Evolutionary conservation across 2,797 vertebrate genomes (phyloP).

Genomic region (Schizothorax lantsangensis): DNA sequence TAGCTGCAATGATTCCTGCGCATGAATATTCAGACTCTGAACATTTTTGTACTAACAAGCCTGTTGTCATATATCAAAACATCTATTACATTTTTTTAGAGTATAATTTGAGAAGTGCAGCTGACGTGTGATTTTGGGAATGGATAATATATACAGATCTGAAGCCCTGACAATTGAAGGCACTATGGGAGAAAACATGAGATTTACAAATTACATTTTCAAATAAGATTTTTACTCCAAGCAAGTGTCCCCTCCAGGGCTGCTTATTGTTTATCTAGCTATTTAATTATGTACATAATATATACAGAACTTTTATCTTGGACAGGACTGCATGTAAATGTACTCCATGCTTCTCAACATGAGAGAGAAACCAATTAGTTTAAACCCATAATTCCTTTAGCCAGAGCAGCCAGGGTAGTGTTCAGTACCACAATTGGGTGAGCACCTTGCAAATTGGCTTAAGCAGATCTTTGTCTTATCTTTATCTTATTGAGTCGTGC

Average conservation of each 20-base stretch:
- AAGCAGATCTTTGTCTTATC: slow-evolving; percentile 44
- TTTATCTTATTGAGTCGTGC: slow-evolving; percentile 40
- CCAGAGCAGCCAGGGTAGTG: not conserved
- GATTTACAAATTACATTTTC: not conserved
- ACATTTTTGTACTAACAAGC: not conserved
- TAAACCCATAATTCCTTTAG: slow-evolving; percentile 31
- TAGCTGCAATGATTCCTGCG: not conserved
- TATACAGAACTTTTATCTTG: not conserved
- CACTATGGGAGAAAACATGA: not conserved
- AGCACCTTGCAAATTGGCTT: slow-evolving; percentile 35
- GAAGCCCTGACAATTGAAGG: not conserved
- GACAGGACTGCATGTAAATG: not conserved
- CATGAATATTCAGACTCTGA: not conserved
- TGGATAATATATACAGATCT: not conserved
- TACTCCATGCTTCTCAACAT: not conserved
- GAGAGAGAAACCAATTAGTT: slow-evolving; percentile 17
- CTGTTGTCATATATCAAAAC: not conserved
- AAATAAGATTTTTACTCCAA: not conserved
- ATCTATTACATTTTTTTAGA: not conserved
- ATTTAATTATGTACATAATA: slow-evolving; percentile 21
- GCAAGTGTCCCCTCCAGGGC: not conserved
- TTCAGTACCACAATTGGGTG: not conserved
- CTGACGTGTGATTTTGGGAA: not conserved
- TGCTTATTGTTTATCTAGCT: not conserved
- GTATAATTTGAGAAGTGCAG: not conserved